Evolutionary conservation across 2,113 vertebrate species (phyloP).

Genomic region (Callaeas wilsoni): DNA sequence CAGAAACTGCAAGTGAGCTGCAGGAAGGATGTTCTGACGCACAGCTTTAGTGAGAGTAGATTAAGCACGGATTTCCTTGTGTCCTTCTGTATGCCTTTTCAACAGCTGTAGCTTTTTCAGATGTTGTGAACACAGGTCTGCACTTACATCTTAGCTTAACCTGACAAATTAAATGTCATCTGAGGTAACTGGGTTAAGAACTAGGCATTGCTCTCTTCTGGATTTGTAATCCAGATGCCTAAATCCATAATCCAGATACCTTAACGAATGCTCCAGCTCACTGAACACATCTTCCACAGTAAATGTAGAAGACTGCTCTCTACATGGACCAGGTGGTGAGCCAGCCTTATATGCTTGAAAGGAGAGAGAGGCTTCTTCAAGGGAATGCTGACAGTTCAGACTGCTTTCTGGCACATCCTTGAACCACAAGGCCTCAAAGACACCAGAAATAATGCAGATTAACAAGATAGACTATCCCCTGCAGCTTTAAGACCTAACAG

Average conservation of each 20-base stretch:
- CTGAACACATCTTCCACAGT: background rate
- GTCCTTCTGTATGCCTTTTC: background rate
- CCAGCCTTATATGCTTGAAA: background rate
- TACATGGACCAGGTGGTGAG: background rate
- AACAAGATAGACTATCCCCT: too few species aligned
- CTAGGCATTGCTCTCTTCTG: background rate
- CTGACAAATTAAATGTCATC: background rate
- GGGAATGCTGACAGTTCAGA: background rate
- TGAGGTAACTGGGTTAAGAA: background rate
- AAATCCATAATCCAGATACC: background rate
- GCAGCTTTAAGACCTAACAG: too few species aligned
- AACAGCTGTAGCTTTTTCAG: background rate
- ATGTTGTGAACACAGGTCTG: background rate
- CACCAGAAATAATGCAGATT: background rate
- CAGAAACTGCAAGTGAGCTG: background rate
- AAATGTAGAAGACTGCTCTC: background rate
- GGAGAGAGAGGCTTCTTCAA: background rate
- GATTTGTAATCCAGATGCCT: background rate
- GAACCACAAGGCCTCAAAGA: background rate
- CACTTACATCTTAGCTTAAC: background rate
- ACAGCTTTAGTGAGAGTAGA: background rate
- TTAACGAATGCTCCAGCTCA: background rate
- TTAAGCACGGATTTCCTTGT: background rate
- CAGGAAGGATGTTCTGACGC: background rate
- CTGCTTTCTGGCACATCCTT: background rate